Percentiles rank a stretch among this genome's conserved stretches.
Conservation (phyloP, 2,888 invertebrate species). For the Chloroclystis v-ata region DNA sequence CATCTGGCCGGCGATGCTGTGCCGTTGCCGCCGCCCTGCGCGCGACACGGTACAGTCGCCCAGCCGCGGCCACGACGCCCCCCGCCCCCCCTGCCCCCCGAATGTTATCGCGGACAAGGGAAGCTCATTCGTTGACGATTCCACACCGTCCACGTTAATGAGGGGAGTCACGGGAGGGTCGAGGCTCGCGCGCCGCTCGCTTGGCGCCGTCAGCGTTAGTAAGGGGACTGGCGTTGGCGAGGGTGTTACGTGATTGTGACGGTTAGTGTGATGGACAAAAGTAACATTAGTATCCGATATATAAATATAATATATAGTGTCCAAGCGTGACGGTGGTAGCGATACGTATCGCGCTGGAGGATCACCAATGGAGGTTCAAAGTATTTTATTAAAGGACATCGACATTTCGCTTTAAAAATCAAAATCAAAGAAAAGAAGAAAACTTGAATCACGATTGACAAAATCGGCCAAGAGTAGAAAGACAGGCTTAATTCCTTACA, state of each 20-base stretch:
- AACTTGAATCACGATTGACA: no score
- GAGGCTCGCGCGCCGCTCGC: conserved; percentile 42
- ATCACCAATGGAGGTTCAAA: not conserved
- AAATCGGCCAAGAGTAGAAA: no score
- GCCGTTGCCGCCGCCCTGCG: conserved; percentile 91
- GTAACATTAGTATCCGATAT: conserved; percentile 49
- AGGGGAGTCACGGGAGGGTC: conserved; percentile 43
- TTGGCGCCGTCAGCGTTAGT: conserved; percentile 41
- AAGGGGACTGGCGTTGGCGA: conserved; percentile 28
- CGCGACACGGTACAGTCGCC: conserved; percentile 59
- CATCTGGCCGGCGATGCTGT: conserved; percentile 97
- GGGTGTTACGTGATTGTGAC: conserved; percentile 49
- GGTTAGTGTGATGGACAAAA: conserved; percentile 59
- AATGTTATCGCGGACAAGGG: conserved; percentile 81
- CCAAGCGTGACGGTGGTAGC: conserved; percentile 41
- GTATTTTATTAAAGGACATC: no score
- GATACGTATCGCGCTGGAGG: conserved; percentile 26
- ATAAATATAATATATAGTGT: conserved; percentile 41
- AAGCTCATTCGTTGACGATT: conserved; percentile 83
- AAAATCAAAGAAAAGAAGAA: no score
- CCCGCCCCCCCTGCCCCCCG: conserved; percentile 37
- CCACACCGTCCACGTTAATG: conserved; percentile 65
- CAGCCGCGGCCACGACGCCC: conserved; percentile 43
- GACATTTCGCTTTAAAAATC: no score
- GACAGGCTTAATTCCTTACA: no score